Percentiles rank a stretch among this genome's conserved stretches.
These are phyloP conservation scores for Euproctis similis DNA, from an alignment of 2,888 invertebrate genomes.

Conservation along the genomic window DNA sequence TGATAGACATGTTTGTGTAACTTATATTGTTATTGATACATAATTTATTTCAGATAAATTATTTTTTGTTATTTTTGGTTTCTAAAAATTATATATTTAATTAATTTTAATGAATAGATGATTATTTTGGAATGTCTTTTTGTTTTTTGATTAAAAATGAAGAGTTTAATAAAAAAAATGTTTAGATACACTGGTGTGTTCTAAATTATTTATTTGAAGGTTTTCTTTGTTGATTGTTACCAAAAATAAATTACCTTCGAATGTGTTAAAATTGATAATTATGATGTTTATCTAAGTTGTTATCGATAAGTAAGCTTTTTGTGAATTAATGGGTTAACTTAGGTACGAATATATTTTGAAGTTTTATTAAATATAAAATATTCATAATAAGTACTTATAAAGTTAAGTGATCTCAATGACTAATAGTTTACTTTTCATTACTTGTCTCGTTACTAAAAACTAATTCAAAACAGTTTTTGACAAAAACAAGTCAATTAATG, in stretches of 20 bases:
- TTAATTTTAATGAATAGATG: too few relatives aligned
- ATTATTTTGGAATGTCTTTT: too few relatives aligned
- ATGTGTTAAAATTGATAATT: constrained; percentile 3
- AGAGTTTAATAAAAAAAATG: not conserved
- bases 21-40: too few relatives aligned
- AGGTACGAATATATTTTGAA: constrained; percentile 10
- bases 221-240: constrained; percentile 8
- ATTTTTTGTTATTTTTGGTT: not conserved
- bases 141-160: not conserved
- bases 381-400: constrained; percentile 8
- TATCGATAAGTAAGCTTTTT: constrained; percentile 10
- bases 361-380: constrained; percentile 8
- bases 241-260: not conserved
- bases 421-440: too few relatives aligned
- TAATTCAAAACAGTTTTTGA: constrained; percentile 9
- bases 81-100: too few relatives aligned
- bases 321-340: too few relatives aligned
- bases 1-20: too few relatives aligned
- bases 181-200: not conserved
- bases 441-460: constrained; percentile 5
- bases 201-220: constrained; percentile 12
- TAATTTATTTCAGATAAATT: too few relatives aligned
- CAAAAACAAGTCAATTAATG: constrained; percentile 22
- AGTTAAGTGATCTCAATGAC: constrained; percentile 1
- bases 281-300: constrained; percentile 5